Conservation (phyloP, 1,140 invertebrate species). For the Aphidius gifuensis region DNA sequence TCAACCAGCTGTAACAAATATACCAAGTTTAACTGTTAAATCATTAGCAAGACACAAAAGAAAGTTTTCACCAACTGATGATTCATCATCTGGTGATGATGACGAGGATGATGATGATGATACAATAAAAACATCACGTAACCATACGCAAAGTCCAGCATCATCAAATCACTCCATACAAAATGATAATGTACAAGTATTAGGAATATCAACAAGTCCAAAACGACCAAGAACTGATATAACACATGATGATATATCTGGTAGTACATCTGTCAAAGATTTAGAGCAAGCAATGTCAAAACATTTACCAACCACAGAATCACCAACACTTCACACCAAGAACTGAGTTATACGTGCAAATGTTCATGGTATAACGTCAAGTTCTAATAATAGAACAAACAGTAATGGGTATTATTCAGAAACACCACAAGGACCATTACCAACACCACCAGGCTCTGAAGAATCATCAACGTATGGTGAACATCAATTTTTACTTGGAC, state of each 20-base stretch:
- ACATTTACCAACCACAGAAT: slow-evolving; percentile 73
- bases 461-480: slow-evolving; percentile 70
- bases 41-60: slow-evolving; percentile 52
- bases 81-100: slow-evolving; percentile 58
- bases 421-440: slow-evolving; percentile 65
- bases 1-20: slow-evolving; percentile 34
- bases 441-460: slow-evolving; percentile 83
- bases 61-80: slow-evolving; percentile 54
- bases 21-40: slow-evolving; percentile 38
- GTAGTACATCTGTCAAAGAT: slow-evolving; percentile 77
- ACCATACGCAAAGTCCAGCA: slow-evolving; percentile 60
- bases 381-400: slow-evolving; percentile 45
- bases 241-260: slow-evolving; percentile 34
- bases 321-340: slow-evolving; percentile 52
- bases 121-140: slow-evolving; percentile 38
- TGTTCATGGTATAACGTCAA: slow-evolving; percentile 70
- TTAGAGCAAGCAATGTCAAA: slow-evolving; percentile 95
- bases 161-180: slow-evolving; percentile 56
- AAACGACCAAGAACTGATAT: slow-evolving; percentile 47
- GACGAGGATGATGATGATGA: slow-evolving; percentile 55
- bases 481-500: slow-evolving; percentile 68
- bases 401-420: slow-evolving; percentile 53
- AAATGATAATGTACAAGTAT: slow-evolving; percentile 39
- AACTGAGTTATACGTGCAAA: slow-evolving; percentile 91
- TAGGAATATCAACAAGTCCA: slow-evolving; percentile 44